These are phyloP conservation scores for Pogoniulus pusillus DNA, from an alignment of 2,797 vertebrate species.

Conservation along the genomic window DNA sequence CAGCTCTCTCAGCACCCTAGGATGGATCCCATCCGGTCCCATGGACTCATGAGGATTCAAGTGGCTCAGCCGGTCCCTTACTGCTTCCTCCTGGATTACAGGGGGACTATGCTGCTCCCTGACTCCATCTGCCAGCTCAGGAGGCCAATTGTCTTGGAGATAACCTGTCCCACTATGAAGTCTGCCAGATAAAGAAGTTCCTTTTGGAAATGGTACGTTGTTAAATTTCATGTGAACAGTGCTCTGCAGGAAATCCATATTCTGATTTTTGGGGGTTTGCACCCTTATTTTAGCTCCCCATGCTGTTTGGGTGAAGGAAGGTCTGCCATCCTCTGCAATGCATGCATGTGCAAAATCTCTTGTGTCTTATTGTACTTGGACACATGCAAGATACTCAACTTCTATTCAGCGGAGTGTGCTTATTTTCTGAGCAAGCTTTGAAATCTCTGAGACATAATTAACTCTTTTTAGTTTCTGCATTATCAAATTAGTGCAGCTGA, in stretches of 20 bases:
- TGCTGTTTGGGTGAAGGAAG: neutral
- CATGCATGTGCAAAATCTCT: neutral
- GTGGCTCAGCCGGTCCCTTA: too few relatives aligned
- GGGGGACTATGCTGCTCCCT: too few relatives aligned
- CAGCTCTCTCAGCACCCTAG: too few relatives aligned
- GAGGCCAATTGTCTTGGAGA: too few relatives aligned
- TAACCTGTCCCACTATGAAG: too few relatives aligned
- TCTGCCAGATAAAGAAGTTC: neutral
- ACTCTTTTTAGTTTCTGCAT: neutral
- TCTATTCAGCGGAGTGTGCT: neutral
- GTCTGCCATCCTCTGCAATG: neutral
- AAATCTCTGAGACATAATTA: neutral
- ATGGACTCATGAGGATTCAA: too few relatives aligned
- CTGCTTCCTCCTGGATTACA: too few relatives aligned
- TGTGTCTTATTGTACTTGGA: neutral
- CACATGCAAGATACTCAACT: neutral
- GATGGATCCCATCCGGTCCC: too few relatives aligned
- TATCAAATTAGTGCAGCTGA: neutral
- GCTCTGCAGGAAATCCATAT: neutral
- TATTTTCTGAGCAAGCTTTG: neutral
- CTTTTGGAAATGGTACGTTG: neutral
- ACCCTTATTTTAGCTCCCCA: neutral
- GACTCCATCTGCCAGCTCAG: too few relatives aligned
- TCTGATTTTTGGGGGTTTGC: neutral
- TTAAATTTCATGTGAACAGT: neutral